Percentiles rank a stretch among this genome's conserved stretches.
Conservation (phyloP, 1,140 invertebrate species). For the Drosophila hydei region DNA sequence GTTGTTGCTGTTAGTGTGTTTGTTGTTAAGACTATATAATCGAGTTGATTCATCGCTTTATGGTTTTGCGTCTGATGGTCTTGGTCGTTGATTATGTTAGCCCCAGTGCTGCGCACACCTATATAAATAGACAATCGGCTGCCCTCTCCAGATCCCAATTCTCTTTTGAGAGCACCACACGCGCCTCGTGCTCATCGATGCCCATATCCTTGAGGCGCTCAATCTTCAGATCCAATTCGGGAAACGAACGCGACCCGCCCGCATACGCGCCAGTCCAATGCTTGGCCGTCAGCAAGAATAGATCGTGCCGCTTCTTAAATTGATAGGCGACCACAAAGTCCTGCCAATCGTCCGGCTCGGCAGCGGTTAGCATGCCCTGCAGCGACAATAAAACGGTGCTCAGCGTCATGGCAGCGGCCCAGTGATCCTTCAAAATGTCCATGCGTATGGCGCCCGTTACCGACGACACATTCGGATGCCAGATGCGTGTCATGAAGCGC, state of each 20-base stretch:
- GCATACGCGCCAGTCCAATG: conserved; percentile 99
- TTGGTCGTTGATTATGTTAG: conserved; percentile 18
- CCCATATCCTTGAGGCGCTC: conserved; percentile 94
- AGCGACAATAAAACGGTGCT: conserved; percentile 96
- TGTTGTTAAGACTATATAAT: conserved; percentile 2
- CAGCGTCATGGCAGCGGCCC: conserved; percentile 99
- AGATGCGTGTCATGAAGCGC: conserved; percentile 98
- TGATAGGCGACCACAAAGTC: conserved; percentile 99
- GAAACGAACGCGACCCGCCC: conserved; percentile 89
- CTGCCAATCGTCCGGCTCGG: conserved; percentile 98
- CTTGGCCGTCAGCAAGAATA: conserved; percentile 94
- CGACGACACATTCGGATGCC: conserved; percentile 99
- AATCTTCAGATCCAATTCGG: conserved; percentile 92
- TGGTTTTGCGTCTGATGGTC: conserved; percentile 2
- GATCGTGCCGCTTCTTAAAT: conserved; percentile 93
- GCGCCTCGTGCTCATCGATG: conserved; percentile 92
- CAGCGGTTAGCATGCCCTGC: conserved; percentile 95
- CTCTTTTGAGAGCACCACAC: conserved; percentile 93
- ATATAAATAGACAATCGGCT: conserved; percentile 95
- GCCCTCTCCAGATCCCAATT: conserved; percentile 95
- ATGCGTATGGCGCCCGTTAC: conserved; percentile 99
- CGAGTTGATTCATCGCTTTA: conserved; percentile 3
- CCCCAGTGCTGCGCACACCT: conserved; percentile 83
- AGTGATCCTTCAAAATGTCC: conserved; percentile 99
- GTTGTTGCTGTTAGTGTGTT: not conserved